Percentiles rank a stretch among this genome's conserved stretches.
Conservation (phyloP, 2,888 invertebrate genomes). For the Calliphora vomitoria region DNA sequence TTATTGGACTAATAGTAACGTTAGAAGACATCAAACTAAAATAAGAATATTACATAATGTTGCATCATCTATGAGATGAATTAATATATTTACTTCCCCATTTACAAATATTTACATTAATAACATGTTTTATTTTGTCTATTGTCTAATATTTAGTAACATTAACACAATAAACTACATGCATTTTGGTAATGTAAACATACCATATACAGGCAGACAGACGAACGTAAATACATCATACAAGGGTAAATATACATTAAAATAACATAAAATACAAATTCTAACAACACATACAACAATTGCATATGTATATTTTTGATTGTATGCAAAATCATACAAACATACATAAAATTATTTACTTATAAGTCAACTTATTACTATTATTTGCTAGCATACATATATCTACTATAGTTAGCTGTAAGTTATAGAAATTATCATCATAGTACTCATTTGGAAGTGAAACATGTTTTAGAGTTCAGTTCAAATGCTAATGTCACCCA, state of each 20-base stretch:
- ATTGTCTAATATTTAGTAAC: conserved; percentile 36
- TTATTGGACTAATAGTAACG: no score
- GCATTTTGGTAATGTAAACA: conserved; percentile 29
- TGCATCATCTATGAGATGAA: not conserved
- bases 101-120: conserved; percentile 15
- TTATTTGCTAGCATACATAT: not conserved
- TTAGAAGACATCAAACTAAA: no score
- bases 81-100: not conserved
- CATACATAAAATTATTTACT: not conserved
- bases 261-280: not conserved
- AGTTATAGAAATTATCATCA: conserved; percentile 21
- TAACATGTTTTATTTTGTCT: conserved; percentile 21
- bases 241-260: not conserved
- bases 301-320: not conserved
- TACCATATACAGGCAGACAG: conserved; percentile 50
- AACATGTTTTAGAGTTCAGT: conserved; percentile 33
- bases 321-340: not conserved
- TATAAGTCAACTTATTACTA: not conserved
- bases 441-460: not conserved
- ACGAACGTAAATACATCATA: not conserved
- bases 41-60: no score
- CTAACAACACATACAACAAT: no score
- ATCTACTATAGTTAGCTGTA: no score
- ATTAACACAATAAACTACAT: conserved; percentile 78
- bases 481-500: conserved; percentile 70